Evolutionary conservation across 2,797 vertebrate genomes (phyloP).

Genomic region (Pelodytes ibericus): DNA sequence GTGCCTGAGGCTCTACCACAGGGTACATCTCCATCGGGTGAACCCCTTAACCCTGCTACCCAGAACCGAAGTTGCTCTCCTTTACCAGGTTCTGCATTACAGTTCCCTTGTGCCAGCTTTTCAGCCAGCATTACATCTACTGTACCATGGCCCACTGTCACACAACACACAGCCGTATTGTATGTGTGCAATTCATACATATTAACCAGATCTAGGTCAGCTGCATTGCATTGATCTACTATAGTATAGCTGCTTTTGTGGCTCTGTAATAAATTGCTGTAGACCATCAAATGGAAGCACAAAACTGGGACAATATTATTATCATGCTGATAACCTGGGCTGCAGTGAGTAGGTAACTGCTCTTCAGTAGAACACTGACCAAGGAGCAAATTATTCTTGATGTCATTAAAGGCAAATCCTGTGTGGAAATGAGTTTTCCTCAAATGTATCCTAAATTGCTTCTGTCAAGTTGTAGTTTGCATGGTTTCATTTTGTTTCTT

Average conservation of each 20-base stretch:
- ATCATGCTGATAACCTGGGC: slow-evolving; percentile 14
- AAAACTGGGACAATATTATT: slow-evolving; percentile 39
- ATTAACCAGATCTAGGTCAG: slow-evolving; percentile 28
- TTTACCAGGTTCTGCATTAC: no score
- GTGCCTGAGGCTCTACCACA: no score
- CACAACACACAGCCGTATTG: background rate
- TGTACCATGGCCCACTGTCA: no score
- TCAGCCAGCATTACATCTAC: no score
- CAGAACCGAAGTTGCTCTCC: no score
- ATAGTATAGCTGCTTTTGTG: slow-evolving; percentile 26
- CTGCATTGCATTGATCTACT: slow-evolving; percentile 28
- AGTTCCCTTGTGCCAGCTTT: no score
- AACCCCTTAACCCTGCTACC: no score
- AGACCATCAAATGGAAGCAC: background rate
- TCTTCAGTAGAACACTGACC: background rate
- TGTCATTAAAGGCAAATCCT: background rate
- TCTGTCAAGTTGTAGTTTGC: no score
- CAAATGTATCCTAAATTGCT: no score
- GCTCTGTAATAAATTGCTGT: slow-evolving; percentile 23
- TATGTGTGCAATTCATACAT: slow-evolving; percentile 3
- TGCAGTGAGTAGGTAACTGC: background rate
- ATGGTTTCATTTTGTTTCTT: no score
- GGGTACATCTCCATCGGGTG: no score
- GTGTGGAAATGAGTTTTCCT: background rate
- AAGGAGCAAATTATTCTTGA: background rate